phyloP scores from a whole-genome alignment of 2,113 vertebrate species.

The Neodon shergylaensis region DNA sequence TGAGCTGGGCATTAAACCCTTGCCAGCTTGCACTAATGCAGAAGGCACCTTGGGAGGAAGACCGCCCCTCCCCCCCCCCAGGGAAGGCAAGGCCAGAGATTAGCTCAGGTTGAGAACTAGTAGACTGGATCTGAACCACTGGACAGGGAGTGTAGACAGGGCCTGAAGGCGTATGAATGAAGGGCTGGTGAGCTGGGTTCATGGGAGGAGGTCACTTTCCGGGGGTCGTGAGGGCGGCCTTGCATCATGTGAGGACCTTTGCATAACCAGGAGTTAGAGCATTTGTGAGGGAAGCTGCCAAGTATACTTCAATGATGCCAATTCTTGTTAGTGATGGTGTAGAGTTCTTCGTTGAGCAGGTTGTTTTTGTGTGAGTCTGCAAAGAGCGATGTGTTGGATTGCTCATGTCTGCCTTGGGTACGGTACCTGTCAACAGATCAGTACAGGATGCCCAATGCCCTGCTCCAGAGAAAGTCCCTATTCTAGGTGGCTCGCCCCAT shows the following conservation, averaged over 20 bases:
- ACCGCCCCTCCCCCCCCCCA: not conserved
- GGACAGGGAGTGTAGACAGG: not conserved
- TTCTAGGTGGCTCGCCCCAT: not conserved
- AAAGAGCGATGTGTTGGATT: not conserved
- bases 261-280: not conserved
- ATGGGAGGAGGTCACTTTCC: not conserved
- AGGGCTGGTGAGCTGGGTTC: not conserved
- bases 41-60: not conserved
- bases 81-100: not conserved
- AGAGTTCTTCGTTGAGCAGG: not conserved
- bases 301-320: not conserved
- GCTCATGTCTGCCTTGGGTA: not conserved
- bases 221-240: not conserved
- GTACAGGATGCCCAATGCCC: not conserved
- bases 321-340: not conserved
- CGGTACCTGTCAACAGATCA: not conserved
- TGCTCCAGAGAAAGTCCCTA: not conserved
- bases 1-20: slow-evolving; percentile 16
- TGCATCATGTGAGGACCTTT: not conserved
- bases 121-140: not conserved
- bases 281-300: not conserved
- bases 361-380: slow-evolving; percentile 27
- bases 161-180: not conserved
- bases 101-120: not conserved
- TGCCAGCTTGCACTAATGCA: not conserved